Evolutionary conservation across 2,888 invertebrate species (phyloP).

Genomic region (Margaritifera margaritifera): DNA sequence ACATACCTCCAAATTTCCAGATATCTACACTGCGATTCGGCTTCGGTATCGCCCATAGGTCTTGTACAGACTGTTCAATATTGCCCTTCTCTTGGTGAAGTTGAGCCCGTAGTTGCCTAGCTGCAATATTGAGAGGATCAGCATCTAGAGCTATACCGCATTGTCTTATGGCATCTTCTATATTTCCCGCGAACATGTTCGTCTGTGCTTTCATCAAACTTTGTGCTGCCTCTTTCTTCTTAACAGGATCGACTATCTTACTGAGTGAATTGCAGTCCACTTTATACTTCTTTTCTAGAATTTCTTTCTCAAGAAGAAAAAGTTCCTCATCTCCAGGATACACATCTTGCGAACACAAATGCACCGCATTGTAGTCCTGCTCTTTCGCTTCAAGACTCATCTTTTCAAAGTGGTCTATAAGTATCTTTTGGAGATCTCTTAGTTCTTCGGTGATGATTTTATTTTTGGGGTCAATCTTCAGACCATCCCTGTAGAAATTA

Average conservation of each 20-base stretch:
- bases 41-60: conserved; percentile 57
- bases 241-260: conserved; percentile 14
- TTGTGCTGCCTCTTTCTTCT: conserved; percentile 38
- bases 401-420: conserved; percentile 44
- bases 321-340: conserved; percentile 64
- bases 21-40: conserved; percentile 48
- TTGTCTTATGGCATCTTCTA: conserved; percentile 39
- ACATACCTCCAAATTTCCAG: conserved; percentile 65
- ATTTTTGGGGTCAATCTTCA: conserved; percentile 51
- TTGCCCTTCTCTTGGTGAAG: conserved; percentile 45
- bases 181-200: conserved; percentile 34
- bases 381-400: conserved; percentile 31
- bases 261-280: conserved; percentile 21
- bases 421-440: conserved; percentile 48
- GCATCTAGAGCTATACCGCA: conserved; percentile 34
- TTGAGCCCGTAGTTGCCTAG: conserved; percentile 51
- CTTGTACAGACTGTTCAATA: conserved; percentile 44
- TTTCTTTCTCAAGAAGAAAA: conserved; percentile 54
- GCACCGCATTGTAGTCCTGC: conserved; percentile 52
- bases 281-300: conserved; percentile 54
- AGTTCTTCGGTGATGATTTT: conserved; percentile 46
- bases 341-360: conserved; percentile 54
- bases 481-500: conserved; percentile 49
- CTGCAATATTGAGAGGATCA: conserved; percentile 44
- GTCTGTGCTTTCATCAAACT: conserved; percentile 47